Evolutionary conservation across 2,797 vertebrate species (phyloP), one percentile per base, ranked within the genome.

Genomic region (Labroides dimidiatus): DNA sequence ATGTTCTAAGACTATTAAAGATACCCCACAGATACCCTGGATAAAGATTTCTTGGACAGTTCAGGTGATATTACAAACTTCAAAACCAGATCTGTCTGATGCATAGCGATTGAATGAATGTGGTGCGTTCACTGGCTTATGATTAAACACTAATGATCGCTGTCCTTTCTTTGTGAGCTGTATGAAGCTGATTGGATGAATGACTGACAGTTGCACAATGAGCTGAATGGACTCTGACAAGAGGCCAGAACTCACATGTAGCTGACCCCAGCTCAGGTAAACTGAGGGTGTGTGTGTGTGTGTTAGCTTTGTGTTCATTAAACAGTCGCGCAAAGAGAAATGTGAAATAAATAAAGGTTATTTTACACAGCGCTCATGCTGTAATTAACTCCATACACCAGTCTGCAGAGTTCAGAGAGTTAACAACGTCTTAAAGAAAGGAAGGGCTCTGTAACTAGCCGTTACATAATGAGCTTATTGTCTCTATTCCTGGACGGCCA

Each of bases 381-480:
- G 30, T 51, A 9, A 37, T 1, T 20, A 20, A 51, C n/a, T 7
- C 48, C 42, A 73, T 16, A 33, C 63, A 23, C 54, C 45, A 50
- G 47, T 21, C 20, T 53, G 47, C n/a, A 43, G 59, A 33, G 48
- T 23, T 10, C 43, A 54, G 10, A 64, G 51, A 23, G 33, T 45
- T 16, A 14, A 21, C 2, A 9, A 33, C 4, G 14, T 39, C 30
- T 44, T 42, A 19, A 53, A 58, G 20, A 19, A 44, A 67, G 58
- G 45, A 48, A 48, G 52, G 2, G 27, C 19, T 19, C 41, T 4
- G 63, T 49, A 53, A 74, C 52, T 23, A 30, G 48, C 56, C 52
- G 74, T 87, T 77, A 62, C 63, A 78, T 80, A 89, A 90, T 33
- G 47, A 45, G 58, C 75, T 91, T 85, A 84, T 16, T 10, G 27